Evolutionary conservation across 2,888 invertebrate species (phyloP), one percentile per base, ranked within the genome.

Genomic region (Lissocephala sabroskyi): DNA sequence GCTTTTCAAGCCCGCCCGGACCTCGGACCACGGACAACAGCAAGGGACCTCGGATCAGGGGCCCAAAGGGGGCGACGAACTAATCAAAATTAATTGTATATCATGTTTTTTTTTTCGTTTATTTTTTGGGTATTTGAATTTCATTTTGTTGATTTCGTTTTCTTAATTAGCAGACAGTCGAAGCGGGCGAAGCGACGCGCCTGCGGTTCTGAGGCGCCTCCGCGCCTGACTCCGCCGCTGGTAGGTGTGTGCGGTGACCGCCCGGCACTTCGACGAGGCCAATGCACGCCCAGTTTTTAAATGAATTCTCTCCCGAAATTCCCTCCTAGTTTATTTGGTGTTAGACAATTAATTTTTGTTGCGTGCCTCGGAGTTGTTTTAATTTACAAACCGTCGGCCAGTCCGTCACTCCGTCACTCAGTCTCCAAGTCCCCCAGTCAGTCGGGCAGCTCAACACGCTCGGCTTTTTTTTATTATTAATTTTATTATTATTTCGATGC

Each of bases 271-370:
- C n/a, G 37, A 13, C 37, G 11, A 2, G 3, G 18, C 3, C 37
- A 17, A 23, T 6, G n/a, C 75, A 75, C 70, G 79, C 70, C 70
- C 76, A 71, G 67, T 58, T 70, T 28, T 59, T 53, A n/a, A n/a
- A 47, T 32, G 13, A 49, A 49, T 52, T 49, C 49, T 52, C 40
- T 53, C 37, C 45, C 47, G 32, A 26, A 52, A 57, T 53, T 56
- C 41, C 41, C 16, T 50, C 56, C 62, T 62, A 46, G 67, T 71
- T 76, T 76, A 79, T 79, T 76, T 79, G 79, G 80, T 80, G 82
- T 80, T 79, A 80, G 76, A 78, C 82, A 80, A 80, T 81, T 82
- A 81, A 82, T 81, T 82, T 80, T 64, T 73, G 76, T 81, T 79
- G 82, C 82, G 81, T 82, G 81, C 68, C 63, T 62, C 51, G 64